Evolutionary conservation across 1,140 invertebrate genomes (phyloP).

Genomic region (Dreissena polymorpha): DNA sequence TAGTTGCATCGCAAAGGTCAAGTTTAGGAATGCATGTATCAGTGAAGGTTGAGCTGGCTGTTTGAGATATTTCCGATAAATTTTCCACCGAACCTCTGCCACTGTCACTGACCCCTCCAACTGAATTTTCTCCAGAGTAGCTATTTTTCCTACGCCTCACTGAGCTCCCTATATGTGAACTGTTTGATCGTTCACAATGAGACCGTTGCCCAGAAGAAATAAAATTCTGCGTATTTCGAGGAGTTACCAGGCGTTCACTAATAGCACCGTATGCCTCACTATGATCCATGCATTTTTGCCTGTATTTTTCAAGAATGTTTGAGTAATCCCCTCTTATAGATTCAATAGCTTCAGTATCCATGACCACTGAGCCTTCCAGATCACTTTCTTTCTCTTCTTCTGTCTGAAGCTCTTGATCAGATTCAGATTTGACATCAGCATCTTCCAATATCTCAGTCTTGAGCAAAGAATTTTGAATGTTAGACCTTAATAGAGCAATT

Average conservation of each 20-base stretch:
- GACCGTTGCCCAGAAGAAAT: background rate
- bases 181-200: background rate
- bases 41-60: constrained; percentile 12
- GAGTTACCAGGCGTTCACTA: constrained; percentile 32
- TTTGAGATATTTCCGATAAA: constrained; percentile 34
- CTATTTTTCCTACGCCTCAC: too few species aligned
- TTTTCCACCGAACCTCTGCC: constrained; percentile 47
- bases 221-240: background rate
- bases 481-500: constrained; percentile 22
- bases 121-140: too few species aligned
- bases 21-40: constrained; percentile 29
- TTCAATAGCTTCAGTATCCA: constrained; percentile 19
- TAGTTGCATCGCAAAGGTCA: constrained; percentile 36
- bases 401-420: background rate
- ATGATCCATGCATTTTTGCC: constrained; percentile 41
- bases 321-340: constrained; percentile 49
- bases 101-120: constrained; percentile 31
- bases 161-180: too few species aligned
- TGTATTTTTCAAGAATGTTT: constrained; percentile 36
- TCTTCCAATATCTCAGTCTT: background rate
- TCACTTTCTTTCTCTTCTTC: constrained; percentile 15
- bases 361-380: background rate
- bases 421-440: background rate
- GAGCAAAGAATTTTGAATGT: constrained; percentile 27
- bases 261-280: constrained; percentile 49